A percentile compares a stretch with the other conserved stretches of the same genome.
These are phyloP conservation scores for Danaus chrysippus DNA, from an alignment of 2,888 invertebrate genomes.

Conservation along the genomic window DNA sequence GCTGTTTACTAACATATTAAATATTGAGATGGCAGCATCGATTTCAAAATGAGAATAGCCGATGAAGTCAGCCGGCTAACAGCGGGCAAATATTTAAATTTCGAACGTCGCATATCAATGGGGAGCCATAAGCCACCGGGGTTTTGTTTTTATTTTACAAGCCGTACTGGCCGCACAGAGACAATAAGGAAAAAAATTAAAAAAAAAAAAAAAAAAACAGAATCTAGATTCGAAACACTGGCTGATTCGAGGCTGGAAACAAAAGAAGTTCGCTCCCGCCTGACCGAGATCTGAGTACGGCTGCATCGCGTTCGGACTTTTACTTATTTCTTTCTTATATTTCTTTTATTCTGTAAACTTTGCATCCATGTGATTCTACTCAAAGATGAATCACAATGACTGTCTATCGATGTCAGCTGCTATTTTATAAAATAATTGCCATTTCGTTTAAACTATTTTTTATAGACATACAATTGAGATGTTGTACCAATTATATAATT, in stretches of 20 bases:
- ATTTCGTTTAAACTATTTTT: slow-evolving; percentile 23
- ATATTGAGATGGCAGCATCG: slow-evolving; percentile 70
- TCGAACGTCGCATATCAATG: slow-evolving; percentile 79
- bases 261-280: slow-evolving; percentile 75
- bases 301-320: slow-evolving; percentile 62
- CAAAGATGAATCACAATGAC: slow-evolving; percentile 74
- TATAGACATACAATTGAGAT: background rate
- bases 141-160: slow-evolving; percentile 59
- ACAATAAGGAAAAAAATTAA: slow-evolving; percentile 62
- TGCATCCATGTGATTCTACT: slow-evolving; percentile 73
- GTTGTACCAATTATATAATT: slow-evolving; percentile 5
- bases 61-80: slow-evolving; percentile 67
- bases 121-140: slow-evolving; percentile 78
- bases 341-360: slow-evolving; percentile 57
- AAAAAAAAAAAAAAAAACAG: slow-evolving; percentile 63
- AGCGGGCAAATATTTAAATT: slow-evolving; percentile 77
- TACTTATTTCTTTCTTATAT: too few species aligned
- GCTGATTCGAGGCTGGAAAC: slow-evolving; percentile 76
- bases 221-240: slow-evolving; percentile 78
- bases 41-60: slow-evolving; percentile 66
- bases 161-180: slow-evolving; percentile 62
- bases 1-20: slow-evolving; percentile 56
- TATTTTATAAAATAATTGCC: slow-evolving; percentile 64
- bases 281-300: slow-evolving; percentile 77
- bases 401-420: slow-evolving; percentile 69